phyloP scores from a whole-genome alignment of 2,888 invertebrate genomes.

The Arctia plantaginis region DNA sequence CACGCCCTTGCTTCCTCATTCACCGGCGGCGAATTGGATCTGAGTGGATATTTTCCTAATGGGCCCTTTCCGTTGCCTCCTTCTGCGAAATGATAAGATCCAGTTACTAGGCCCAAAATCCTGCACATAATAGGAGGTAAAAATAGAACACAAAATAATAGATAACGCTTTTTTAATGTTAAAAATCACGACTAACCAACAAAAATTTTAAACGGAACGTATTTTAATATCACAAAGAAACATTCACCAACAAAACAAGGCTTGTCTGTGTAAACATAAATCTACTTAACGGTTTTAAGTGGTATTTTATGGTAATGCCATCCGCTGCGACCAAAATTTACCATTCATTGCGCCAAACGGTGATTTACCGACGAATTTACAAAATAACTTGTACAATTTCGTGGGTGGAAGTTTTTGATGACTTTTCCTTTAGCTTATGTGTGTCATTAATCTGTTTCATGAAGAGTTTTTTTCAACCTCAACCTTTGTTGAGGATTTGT shows the following conservation, averaged over 20 bases:
- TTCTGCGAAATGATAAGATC: too few species aligned
- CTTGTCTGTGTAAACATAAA: conserved; percentile 52
- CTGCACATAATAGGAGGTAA: not conserved
- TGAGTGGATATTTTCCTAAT: too few species aligned
- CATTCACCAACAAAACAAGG: conserved; percentile 42
- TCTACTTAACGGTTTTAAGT: conserved; percentile 55
- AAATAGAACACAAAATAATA: not conserved
- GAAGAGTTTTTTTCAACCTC: not conserved
- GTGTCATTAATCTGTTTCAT: conserved; percentile 1
- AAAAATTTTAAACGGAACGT: conserved; percentile 22
- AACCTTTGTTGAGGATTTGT: not conserved
- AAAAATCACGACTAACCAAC: not conserved
- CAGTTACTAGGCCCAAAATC: not conserved
- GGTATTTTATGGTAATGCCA: conserved; percentile 61
- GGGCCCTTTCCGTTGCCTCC: too few species aligned
- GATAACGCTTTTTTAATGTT: not conserved
- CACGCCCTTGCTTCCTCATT: too few species aligned
- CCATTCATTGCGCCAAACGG: conserved; percentile 59
- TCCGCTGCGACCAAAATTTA: conserved; percentile 52
- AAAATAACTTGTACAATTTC: conserved; percentile 38
- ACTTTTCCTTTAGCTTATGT: conserved; percentile 22
- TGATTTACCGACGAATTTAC: conserved; percentile 42
- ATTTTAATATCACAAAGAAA: conserved; percentile 42
- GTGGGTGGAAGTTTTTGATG: conserved; percentile 21
- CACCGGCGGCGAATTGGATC: too few species aligned